Evolutionary conservation across 2,113 vertebrate genomes (phyloP), one percentile per base, ranked within the genome.

Genomic region (Thalassoma bifasciatum): DNA sequence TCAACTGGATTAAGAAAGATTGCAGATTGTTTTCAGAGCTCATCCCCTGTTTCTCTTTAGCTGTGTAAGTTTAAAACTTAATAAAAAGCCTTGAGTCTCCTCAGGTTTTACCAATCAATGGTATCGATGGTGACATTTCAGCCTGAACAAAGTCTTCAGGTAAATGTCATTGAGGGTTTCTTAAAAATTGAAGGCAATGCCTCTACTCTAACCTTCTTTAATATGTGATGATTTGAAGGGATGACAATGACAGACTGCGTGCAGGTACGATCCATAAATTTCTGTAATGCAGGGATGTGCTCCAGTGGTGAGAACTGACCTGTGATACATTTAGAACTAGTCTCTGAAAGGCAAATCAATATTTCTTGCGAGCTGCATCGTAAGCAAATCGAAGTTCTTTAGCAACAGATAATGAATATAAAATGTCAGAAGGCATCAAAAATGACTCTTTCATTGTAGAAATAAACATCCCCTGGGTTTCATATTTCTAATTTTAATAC

Each of bases 301-400:
- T 85, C 80, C 83, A 75, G 52, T 73, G 81, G 74, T 66, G 75
- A 82, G 77, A 82, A 85, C 38, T 83, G 89, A 89, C 86, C 86
- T 83, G 70, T 49, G 78, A 81, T 80, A 80, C 79, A 77, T 87
- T 86, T 72, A 81, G 62, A 84, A 78, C 61, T 70, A 84, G 68
- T 81, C 69, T 84, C 62, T 77, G 78, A 89, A 91, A 90, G 81
- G 52, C 66, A 66, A 85, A 91, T 94, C 90, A 75, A 93, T 93
- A 87, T 74, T 77, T 85, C 77, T 87, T 88, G 57, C 49, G 66
- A 81, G 88, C 64, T 85, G 84, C 81, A 72, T 63, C 21, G 82
- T 83, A 91, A 86, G 77, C 88, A 88, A 89, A 90, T 86, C 80
- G 63, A 93, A 92, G 75, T 89, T 88, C 79, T 80, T 88, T 84